Evolutionary conservation across 2,797 vertebrate genomes (phyloP).

Genomic region (Cyprinodon diabolis): DNA sequence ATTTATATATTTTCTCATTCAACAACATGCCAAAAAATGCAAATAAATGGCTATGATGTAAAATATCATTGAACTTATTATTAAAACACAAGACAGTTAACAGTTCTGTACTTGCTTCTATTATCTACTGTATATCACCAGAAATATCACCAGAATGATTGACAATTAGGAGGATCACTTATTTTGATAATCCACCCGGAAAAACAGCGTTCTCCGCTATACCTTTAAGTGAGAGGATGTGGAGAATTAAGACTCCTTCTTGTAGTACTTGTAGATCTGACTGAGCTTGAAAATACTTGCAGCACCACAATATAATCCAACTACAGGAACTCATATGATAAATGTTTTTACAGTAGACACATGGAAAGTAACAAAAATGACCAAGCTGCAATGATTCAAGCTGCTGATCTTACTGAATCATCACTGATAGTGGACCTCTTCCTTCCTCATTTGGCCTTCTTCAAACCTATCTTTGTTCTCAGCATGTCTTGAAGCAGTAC

Average conservation of each 20-base stretch:
- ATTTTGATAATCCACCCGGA: too few species aligned
- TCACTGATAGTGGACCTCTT: conserved; percentile 40
- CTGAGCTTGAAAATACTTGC: conserved; percentile 23
- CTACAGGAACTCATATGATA: background rate
- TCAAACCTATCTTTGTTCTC: conserved; percentile 54
- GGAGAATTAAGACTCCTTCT: conserved; percentile 12
- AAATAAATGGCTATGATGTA: too few species aligned
- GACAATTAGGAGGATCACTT: too few species aligned
- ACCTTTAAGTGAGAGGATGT: conserved; percentile 20
- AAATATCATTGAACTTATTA: too few species aligned
- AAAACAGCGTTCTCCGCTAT: too few species aligned
- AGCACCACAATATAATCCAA: conserved; percentile 12
- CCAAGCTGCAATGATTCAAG: conserved; percentile 31
- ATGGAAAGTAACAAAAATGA: conserved; percentile 11
- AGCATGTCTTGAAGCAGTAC: conserved; percentile 56
- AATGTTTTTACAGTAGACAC: background rate
- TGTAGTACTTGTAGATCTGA: conserved; percentile 14
- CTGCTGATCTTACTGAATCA: conserved; percentile 51
- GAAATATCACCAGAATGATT: too few species aligned
- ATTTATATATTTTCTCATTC: too few species aligned
- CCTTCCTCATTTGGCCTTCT: conserved; percentile 45
- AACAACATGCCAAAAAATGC: too few species aligned
- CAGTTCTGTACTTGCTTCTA: too few species aligned
- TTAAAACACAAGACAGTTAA: too few species aligned
- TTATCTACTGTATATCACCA: too few species aligned